These are phyloP conservation scores for Anomalospiza imberbis DNA, from an alignment of 2,797 vertebrate species.

Conservation along the genomic window DNA sequence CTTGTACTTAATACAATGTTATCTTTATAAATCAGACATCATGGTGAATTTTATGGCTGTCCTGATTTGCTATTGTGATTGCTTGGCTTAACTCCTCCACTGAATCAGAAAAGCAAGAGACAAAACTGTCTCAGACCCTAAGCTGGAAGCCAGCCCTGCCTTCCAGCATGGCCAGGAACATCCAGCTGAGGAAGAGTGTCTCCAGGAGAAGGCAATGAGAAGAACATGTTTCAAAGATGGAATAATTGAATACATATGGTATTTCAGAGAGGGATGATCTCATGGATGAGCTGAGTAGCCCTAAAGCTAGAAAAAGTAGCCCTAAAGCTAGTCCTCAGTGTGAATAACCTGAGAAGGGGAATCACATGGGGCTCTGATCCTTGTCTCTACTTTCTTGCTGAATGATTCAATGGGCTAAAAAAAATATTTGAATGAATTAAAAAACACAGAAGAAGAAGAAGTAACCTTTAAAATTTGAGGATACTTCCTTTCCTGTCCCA, in stretches of 20 bases:
- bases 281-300: neutral
- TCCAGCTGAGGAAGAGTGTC: slow-evolving; percentile 40
- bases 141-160: slow-evolving; percentile 8
- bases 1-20: slow-evolving; percentile 11
- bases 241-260: slow-evolving; percentile 29
- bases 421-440: neutral
- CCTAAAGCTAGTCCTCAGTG: neutral
- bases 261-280: slow-evolving; percentile 42
- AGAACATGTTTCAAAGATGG: neutral
- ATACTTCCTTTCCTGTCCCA: neutral
- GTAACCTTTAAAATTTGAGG: neutral
- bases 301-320: neutral
- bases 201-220: slow-evolving; percentile 48
- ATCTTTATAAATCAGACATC: slow-evolving; percentile 50
- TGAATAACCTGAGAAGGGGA: neutral
- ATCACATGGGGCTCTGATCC: neutral
- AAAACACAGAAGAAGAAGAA: neutral
- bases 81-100: neutral
- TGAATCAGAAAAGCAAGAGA: slow-evolving; percentile 35
- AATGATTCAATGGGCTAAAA: neutral
- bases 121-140: neutral
- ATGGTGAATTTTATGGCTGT: slow-evolving; percentile 14
- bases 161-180: slow-evolving; percentile 34
- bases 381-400: neutral
- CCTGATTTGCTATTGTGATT: slow-evolving; percentile 24